Conservation (phyloP, 2,888 invertebrate species). For the Idaea biselata region DNA sequence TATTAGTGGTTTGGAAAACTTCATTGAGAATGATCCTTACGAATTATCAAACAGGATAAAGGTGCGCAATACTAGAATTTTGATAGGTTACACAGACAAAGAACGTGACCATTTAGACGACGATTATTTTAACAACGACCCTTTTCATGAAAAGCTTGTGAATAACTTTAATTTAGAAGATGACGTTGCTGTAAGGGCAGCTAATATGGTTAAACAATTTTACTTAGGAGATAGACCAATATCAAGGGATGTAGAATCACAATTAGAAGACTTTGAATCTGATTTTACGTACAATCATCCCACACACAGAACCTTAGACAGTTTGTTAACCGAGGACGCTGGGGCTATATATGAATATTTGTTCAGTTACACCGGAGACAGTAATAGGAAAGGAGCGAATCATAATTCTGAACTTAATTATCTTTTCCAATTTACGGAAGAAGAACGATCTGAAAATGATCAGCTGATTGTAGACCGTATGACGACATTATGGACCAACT, state of each 20-base stretch:
- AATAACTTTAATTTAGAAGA: conserved; percentile 59
- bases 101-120: conserved; percentile 43
- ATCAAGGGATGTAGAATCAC: conserved; percentile 39
- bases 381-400: conserved; percentile 41
- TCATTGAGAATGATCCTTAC: conserved; percentile 60
- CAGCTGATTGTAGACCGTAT: conserved; percentile 52
- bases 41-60: conserved; percentile 56
- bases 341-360: conserved; percentile 60
- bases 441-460: conserved; percentile 41
- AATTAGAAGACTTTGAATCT: conserved; percentile 58
- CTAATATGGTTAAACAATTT: conserved; percentile 53
- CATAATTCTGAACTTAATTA: conserved; percentile 60
- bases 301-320: conserved; percentile 51
- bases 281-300: conserved; percentile 65
- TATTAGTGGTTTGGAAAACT: conserved; percentile 62
- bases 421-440: conserved; percentile 45
- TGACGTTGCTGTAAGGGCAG: conserved; percentile 40
- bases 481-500: conserved; percentile 64
- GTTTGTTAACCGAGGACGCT: conserved; percentile 54
- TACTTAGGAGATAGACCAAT: conserved; percentile 65
- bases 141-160: conserved; percentile 53
- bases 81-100: conserved; percentile 63
- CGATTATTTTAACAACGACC: conserved; percentile 53
- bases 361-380: conserved; percentile 55
- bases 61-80: conserved; percentile 56